Percentiles rank a stretch among this genome's conserved stretches.
phyloP scores from a whole-genome alignment of 53 echinoderm and acorn worm genomes.

The Echinometra lucunter region DNA sequence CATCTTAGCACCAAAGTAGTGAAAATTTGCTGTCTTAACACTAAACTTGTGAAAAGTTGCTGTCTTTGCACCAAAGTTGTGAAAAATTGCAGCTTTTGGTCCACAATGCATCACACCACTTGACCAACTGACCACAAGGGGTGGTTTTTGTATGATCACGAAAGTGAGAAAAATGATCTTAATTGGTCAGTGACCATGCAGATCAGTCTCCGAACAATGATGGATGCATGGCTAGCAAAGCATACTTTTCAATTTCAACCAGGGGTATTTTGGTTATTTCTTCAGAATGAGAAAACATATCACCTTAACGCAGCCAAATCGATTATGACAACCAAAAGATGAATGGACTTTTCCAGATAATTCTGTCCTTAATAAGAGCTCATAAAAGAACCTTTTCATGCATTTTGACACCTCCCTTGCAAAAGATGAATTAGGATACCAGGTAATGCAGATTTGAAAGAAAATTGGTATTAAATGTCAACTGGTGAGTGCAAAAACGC shows the following conservation, averaged over 20 bases:
- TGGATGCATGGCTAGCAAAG: not conserved
- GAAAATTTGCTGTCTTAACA: too few relatives aligned
- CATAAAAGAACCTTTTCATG: not conserved
- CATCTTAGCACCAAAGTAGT: too few relatives aligned
- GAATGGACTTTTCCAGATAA: not conserved
- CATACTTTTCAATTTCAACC: not conserved
- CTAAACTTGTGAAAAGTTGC: too few relatives aligned
- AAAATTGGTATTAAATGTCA: not conserved
- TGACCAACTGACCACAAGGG: not conserved
- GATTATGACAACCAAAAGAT: not conserved
- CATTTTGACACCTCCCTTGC: not conserved
- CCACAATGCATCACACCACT: not conserved
- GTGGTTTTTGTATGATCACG: not conserved
- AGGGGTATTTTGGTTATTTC: not conserved
- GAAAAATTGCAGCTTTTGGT: not conserved
- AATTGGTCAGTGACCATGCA: not conserved
- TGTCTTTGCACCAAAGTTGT: not conserved
- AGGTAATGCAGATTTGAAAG: not conserved
- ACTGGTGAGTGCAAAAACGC: too few relatives aligned
- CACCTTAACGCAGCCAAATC: not conserved
- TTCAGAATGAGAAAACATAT: not conserved
- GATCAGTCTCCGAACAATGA: not conserved
- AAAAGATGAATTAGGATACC: not conserved
- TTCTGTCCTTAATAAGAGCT: not conserved
- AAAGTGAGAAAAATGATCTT: constrained; percentile 19